Percentiles rank a stretch among this genome's conserved stretches.
These are phyloP conservation scores for Paracyclopina nana DNA, from an alignment of 1,140 invertebrate species.

Conservation along the genomic window DNA sequence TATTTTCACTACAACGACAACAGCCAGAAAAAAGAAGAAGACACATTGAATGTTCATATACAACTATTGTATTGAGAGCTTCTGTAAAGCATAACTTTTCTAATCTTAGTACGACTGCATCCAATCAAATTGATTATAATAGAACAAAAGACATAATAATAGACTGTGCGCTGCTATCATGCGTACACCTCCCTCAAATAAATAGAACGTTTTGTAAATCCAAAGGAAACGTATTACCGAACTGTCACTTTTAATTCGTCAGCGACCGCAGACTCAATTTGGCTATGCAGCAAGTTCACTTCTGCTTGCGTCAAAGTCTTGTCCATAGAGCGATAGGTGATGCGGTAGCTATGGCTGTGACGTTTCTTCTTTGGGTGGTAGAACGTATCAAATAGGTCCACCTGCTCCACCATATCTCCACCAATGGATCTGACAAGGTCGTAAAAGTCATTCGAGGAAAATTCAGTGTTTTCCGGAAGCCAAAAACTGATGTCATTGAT, in stretches of 20 bases:
- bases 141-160: too few species aligned
- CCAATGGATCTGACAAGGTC: conserved; percentile 70
- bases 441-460: conserved; percentile 72
- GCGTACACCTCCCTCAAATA: too few species aligned
- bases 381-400: conserved; percentile 68
- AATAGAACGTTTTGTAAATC: too few species aligned
- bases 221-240: conserved; percentile 36
- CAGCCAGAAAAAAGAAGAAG: too few species aligned
- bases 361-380: conserved; percentile 59
- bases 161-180: too few species aligned
- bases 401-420: conserved; percentile 79
- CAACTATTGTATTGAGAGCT: too few species aligned
- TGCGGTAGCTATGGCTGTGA: conserved; percentile 72
- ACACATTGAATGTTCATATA: too few species aligned
- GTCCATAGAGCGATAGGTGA: conserved; percentile 84
- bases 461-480: conserved; percentile 47
- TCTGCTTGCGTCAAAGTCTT: conserved; percentile 63
- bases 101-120: too few species aligned
- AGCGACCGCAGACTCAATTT: conserved; percentile 42
- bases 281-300: conserved; percentile 61
- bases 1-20: too few species aligned
- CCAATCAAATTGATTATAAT: too few species aligned
- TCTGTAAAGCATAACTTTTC: too few species aligned
- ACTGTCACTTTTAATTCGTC: conserved; percentile 46
- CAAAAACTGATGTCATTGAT: conserved; percentile 91